These are phyloP conservation scores for Actias luna DNA, from an alignment of 2,888 invertebrate genomes.

Conservation along the genomic window DNA sequence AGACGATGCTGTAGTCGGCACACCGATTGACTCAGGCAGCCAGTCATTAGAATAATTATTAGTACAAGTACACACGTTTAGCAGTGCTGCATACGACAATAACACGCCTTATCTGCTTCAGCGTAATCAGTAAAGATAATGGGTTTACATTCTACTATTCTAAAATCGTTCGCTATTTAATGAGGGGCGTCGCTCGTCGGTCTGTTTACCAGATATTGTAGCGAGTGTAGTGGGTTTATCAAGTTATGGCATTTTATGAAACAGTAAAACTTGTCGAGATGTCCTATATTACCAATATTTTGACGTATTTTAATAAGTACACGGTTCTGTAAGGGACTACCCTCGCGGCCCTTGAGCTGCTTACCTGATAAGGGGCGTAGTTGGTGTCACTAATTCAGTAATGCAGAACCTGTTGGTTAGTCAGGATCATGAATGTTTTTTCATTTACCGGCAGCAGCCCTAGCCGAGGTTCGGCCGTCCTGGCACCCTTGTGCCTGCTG, in stretches of 20 bases:
- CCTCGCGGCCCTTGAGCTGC: no score
- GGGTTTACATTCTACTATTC: conserved; percentile 1
- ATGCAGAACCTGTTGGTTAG: no score
- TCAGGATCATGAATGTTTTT: no score
- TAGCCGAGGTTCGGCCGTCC: no score
- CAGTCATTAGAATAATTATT: neutral
- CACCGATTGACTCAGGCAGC: no score
- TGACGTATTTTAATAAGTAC: no score
- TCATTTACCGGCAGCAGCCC: no score
- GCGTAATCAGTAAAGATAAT: conserved; percentile 10
- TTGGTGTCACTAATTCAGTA: no score
- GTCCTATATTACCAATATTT: neutral
- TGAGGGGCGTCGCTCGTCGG: neutral
- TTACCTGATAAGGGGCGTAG: no score
- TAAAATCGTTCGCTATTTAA: conserved; percentile 2
- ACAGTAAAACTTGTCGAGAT: neutral
- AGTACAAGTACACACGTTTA: neutral
- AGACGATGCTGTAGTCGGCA: no score
- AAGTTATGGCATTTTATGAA: neutral
- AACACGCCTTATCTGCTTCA: conserved; percentile 15
- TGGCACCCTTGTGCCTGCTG: no score
- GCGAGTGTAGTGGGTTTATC: neutral
- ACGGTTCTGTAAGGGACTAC: no score
- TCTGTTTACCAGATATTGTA: neutral
- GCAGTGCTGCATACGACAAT: neutral